phyloP scores from a whole-genome alignment of 2,113 vertebrate species.

The Rhea pennata region DNA sequence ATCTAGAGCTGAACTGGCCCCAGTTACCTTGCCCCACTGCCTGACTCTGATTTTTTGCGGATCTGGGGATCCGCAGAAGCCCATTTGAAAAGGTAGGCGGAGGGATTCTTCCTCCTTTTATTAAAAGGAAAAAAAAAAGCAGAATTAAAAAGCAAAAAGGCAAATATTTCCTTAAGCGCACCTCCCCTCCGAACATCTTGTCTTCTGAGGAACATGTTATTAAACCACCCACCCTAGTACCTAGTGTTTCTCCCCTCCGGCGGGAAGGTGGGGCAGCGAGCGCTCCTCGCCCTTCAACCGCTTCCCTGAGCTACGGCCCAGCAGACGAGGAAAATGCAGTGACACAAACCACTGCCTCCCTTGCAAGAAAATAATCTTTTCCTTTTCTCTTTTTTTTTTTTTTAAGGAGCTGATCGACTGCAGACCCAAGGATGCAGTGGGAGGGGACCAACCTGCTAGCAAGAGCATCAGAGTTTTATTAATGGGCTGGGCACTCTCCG shows the following conservation, averaged over 20 bases:
- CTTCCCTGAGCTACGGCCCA: not conserved
- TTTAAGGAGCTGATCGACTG: not conserved
- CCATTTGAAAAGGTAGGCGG: not conserved
- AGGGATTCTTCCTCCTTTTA: not conserved
- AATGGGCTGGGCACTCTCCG: not conserved
- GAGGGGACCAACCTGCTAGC: not conserved
- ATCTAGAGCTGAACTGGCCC: not conserved
- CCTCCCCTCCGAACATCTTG: slow-evolving; percentile 43
- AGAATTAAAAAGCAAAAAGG: not conserved
- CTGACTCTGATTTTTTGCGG: fast-evolving
- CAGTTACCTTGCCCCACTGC: not conserved
- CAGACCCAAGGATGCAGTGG: not conserved
- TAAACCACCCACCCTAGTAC: slow-evolving; percentile 52
- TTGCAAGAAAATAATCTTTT: not conserved
- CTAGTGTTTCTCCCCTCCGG: slow-evolving; percentile 27
- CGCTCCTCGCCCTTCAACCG: not conserved
- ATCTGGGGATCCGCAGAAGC: not conserved
- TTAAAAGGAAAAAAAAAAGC: not conserved
- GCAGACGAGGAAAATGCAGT: not conserved
- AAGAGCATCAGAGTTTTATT: not conserved
- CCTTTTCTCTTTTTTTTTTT: not conserved
- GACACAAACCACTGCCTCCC: not conserved
- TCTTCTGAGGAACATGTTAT: slow-evolving; percentile 59
- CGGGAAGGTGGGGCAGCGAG: slow-evolving; percentile 37
- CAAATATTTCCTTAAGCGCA: not conserved